Base-by-base conservation (phyloP, 2,888 invertebrate species). In the Thereva unica region DNA sequence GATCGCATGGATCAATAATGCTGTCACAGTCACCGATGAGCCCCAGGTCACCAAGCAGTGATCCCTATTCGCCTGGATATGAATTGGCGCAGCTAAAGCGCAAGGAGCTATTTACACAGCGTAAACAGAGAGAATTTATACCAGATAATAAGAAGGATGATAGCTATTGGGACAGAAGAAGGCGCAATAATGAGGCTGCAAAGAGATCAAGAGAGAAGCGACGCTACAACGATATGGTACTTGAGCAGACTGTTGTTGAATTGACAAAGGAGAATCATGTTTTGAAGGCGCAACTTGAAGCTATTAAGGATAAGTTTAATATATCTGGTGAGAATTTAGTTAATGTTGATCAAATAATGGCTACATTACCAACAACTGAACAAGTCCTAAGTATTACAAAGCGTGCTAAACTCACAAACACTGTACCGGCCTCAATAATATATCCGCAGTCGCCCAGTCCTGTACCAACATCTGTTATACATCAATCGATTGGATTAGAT, bases 101-200 rank as follows among this genome's bases (percentile, higher is more conserved):
- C 72, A 93, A 93, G 77, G 93, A 93, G 72, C 85, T 93, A 75
- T 92, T 93, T 81, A 91, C 92, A 1, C 92, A 93, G 76, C 87
- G 96, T 75, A 97, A 97, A 78, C 96, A 96, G 77, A 85, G 97
- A 9, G 96, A 97, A 80, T 97, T 97, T 81, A 97, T 96, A 71
- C 97, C 97, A 0, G 97, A 97, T 78, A 93, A 88, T 82, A 95
- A 95, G 80, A 97, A 97, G 79, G 97, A 97, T 77, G 95, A 96
- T 75, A 93, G 92, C 76, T 97, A 97, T 82, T 97, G 98, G 98
- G 96, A 97, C 80, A 88, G 97, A 67, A 86, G 98, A 67, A 86
- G 97, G 70, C 87, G 97, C 68, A 97, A 98, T 82, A 98, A 98
- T 81, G 97, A 97, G 80, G 97, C 97, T 0, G 97, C 97, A 67